These are phyloP conservation scores for Hylia prasina DNA, from an alignment of 2,113 vertebrate species.

Conservation along the genomic window DNA sequence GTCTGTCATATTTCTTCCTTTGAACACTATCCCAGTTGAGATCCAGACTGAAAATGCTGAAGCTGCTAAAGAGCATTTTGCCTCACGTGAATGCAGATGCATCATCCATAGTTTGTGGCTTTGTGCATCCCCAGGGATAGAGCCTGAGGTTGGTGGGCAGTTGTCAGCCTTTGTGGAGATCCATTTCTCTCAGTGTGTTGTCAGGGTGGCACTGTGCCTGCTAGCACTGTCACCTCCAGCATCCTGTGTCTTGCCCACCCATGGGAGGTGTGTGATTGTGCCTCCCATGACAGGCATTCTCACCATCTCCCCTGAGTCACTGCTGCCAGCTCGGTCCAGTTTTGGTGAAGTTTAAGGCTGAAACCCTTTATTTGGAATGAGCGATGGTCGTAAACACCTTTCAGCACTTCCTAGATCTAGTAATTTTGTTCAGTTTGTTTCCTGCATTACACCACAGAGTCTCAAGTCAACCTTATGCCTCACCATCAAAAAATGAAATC, in stretches of 20 bases:
- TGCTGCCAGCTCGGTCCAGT: accelerated
- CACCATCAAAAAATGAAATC: not conserved
- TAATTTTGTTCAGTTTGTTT: not conserved
- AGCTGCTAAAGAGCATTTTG: not conserved
- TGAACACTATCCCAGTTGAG: not conserved
- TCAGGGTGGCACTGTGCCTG: not conserved
- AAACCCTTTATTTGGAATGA: not conserved
- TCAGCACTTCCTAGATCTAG: not conserved
- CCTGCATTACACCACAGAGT: not conserved
- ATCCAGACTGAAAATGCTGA: not conserved
- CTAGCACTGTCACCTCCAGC: not conserved
- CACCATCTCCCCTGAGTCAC: not conserved
- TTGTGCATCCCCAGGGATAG: accelerated
- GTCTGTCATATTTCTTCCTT: not conserved
- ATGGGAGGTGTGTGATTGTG: not conserved
- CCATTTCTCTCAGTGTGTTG: not conserved
- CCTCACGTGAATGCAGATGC: not conserved
- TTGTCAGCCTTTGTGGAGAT: not conserved
- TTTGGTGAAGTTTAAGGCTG: not conserved
- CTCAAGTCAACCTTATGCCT: not conserved
- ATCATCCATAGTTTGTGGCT: not conserved
- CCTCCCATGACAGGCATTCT: not conserved
- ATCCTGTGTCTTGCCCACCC: not conserved
- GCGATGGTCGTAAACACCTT: not conserved
- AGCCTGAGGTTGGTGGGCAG: not conserved